Percentiles rank a stretch among this genome's conserved stretches.
phyloP scores from a whole-genome alignment of 2,113 vertebrate genomes.

The Sinocyclocheilus maitianheensis region DNA sequence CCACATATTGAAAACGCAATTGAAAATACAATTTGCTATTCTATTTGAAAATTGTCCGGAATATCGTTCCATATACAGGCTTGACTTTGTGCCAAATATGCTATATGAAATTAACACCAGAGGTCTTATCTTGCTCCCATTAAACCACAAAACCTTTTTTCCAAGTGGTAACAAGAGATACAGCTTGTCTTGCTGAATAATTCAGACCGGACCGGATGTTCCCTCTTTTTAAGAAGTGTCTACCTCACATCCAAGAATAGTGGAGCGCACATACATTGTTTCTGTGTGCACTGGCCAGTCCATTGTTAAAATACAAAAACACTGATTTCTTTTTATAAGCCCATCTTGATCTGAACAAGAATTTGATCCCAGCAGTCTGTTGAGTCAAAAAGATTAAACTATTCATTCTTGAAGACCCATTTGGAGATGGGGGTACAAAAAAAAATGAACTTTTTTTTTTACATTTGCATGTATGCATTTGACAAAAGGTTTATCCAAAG shows the following conservation, averaged over 20 bases:
- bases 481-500: too few relatives aligned
- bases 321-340: background rate
- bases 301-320: background rate
- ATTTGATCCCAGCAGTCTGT: background rate
- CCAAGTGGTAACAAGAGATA: conserved; percentile 30
- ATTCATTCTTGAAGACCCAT: background rate
- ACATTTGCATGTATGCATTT: background rate
- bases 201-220: conserved; percentile 5
- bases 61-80: background rate
- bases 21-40: too few relatives aligned
- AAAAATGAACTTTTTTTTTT: too few relatives aligned
- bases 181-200: conserved; percentile 30
- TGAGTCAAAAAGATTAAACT: background rate
- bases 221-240: background rate
- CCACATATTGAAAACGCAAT: too few relatives aligned
- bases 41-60: too few relatives aligned
- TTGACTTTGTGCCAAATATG: background rate
- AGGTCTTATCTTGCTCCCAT: background rate
- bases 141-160: conserved; percentile 17
- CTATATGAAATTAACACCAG: conserved; percentile 46
- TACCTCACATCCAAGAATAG: conserved; percentile 8
- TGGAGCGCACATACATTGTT: background rate
- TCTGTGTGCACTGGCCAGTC: background rate
- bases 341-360: background rate
- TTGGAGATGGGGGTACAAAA: background rate